A percentile compares a stretch with the other conserved stretches of the same genome.
Conservation (phyloP, 2,113 vertebrate genomes). For the Sander lucioperca region DNA sequence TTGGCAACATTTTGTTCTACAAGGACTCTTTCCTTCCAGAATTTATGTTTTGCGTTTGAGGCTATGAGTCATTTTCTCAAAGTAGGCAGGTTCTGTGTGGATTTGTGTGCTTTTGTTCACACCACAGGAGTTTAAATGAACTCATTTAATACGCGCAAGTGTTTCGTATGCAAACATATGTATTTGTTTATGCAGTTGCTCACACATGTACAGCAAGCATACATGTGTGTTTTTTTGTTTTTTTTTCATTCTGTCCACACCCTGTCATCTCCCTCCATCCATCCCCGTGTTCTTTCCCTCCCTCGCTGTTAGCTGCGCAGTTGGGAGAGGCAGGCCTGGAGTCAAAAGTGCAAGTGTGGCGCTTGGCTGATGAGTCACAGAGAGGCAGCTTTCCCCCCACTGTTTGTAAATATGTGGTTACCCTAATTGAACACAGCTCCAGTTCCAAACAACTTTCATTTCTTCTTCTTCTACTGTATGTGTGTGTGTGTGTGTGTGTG, state of each 20-base stretch:
- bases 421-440: conserved; percentile 80
- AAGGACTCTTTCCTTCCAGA: conserved; percentile 2
- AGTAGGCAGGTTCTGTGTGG: conserved; percentile 30
- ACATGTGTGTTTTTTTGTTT: conserved; percentile 48
- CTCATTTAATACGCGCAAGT: conserved; percentile 68
- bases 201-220: conserved; percentile 68
- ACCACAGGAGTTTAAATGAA: conserved; percentile 63
- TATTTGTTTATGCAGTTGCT: conserved; percentile 71
- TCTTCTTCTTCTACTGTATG: conserved; percentile 48
- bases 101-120: conserved; percentile 50
- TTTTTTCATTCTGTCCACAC: conserved; percentile 74
- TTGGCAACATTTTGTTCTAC: conserved; percentile 3
- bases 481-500: neutral
- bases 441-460: conserved; percentile 80
- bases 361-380: conserved; percentile 80
- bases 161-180: conserved; percentile 69
- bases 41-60: conserved; percentile 24
- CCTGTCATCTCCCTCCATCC: conserved; percentile 65
- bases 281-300: conserved; percentile 53
- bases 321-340: conserved; percentile 67
- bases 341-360: conserved; percentile 83
- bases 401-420: conserved; percentile 85
- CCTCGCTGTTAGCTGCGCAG: conserved; percentile 43
- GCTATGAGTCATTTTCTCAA: conserved; percentile 45
- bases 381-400: conserved; percentile 71